These are phyloP conservation scores for Scaptodrosophila latifasciaeformis DNA, from an alignment of 2,888 invertebrate genomes.

Conservation along the genomic window DNA sequence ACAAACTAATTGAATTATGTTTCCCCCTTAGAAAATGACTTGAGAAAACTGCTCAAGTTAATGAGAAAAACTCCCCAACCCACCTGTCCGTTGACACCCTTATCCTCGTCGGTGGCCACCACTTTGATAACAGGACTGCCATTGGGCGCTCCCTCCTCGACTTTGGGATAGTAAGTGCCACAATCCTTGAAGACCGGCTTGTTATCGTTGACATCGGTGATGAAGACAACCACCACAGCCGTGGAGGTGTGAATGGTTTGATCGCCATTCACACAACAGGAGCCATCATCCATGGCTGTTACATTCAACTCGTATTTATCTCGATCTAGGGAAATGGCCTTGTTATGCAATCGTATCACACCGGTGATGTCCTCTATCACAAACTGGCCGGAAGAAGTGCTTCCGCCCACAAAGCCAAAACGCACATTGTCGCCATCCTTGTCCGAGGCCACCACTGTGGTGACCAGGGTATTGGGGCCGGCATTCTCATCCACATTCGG, in stretches of 20 bases:
- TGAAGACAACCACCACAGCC: constrained; percentile 96
- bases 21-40: too few species aligned
- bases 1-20: too few species aligned
- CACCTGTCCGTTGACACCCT: constrained; percentile 93
- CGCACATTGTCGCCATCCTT: constrained; percentile 97
- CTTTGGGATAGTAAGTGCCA: constrained; percentile 92
- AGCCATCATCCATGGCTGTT: constrained; percentile 97
- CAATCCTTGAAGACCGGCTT: constrained; percentile 97
- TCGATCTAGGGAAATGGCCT: constrained; percentile 89
- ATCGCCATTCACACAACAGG: constrained; percentile 94
- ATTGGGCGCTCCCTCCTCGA: constrained; percentile 95
- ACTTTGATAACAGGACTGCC: constrained; percentile 95
- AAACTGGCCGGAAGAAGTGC: constrained; percentile 92
- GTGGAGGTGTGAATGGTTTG: constrained; percentile 93
- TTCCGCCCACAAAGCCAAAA: constrained; percentile 93
- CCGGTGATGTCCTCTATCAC: constrained; percentile 97
- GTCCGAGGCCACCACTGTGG: constrained; percentile 97
- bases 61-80: constrained; percentile 21
- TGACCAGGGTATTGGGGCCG: constrained; percentile 94
- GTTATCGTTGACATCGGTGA: constrained; percentile 97
- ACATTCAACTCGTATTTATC: constrained; percentile 98
- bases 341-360: constrained; percentile 91
- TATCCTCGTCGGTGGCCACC: constrained; percentile 95
- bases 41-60: too few species aligned
- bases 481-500: constrained; percentile 97